phyloP scores from a whole-genome alignment of 2,797 vertebrate genomes.

The Sandelia bainsii region DNA sequence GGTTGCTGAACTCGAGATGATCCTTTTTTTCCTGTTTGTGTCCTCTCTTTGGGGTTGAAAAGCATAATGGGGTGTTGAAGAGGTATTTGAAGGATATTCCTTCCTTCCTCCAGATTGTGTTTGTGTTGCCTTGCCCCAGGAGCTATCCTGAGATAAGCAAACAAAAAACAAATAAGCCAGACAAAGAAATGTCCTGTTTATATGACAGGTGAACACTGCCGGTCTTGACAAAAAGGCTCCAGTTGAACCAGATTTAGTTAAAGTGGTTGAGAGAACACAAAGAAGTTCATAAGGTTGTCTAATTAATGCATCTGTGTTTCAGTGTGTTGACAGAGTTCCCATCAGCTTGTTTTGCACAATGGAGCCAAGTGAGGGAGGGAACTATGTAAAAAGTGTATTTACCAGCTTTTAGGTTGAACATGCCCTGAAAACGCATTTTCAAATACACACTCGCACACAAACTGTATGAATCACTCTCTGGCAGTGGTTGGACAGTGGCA shows the following conservation, averaged over 20 bases:
- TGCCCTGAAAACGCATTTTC: constrained; percentile 6
- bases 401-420: constrained; percentile 1
- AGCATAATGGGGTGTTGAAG: constrained; percentile 61
- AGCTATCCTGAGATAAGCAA: constrained; percentile 67
- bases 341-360: constrained; percentile 38
- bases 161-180: constrained; percentile 65
- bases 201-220: constrained; percentile 46
- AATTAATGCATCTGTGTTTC: constrained; percentile 65
- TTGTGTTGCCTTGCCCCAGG: constrained; percentile 55
- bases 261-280: constrained; percentile 44
- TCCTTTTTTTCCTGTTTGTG: constrained; percentile 62
- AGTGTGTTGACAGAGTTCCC: constrained; percentile 54
- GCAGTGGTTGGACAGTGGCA: constrained; percentile 15
- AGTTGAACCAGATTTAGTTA: constrained; percentile 39
- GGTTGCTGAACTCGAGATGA: constrained; percentile 48
- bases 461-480: constrained; percentile 33
- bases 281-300: constrained; percentile 47
- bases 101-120: constrained; percentile 60
- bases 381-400: constrained; percentile 21
- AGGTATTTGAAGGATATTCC: constrained; percentile 50
- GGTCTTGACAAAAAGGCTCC: constrained; percentile 44
- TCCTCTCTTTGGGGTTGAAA: constrained; percentile 48
- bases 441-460: constrained; percentile 21
- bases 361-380: constrained; percentile 38
- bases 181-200: constrained; percentile 72